Percentiles rank a stretch among this genome's conserved stretches.
Conservation (phyloP, 2,113 vertebrate genomes). For the Myocastor coypus region DNA sequence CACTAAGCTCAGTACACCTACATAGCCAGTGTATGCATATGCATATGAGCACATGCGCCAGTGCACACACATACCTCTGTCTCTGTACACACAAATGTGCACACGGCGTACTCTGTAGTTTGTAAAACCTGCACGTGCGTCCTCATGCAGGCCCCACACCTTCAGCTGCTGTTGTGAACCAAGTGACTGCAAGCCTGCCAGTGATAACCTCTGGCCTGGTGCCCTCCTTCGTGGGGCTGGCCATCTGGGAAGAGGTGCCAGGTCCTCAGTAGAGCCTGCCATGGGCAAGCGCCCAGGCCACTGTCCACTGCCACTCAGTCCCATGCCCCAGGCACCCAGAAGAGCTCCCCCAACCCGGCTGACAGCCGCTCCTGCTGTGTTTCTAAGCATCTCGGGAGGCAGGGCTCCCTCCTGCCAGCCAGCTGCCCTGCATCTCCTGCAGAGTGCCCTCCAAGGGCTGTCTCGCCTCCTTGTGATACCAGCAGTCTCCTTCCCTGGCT, state of each 20-base stretch:
- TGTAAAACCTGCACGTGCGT: neutral
- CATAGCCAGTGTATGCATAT: neutral
- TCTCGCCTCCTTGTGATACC: neutral
- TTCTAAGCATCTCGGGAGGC: neutral
- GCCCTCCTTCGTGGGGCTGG: neutral
- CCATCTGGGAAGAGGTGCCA: neutral
- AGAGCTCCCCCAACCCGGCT: fast-evolving
- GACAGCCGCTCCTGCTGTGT: neutral
- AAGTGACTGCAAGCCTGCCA: neutral
- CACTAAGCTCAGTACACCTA: neutral
- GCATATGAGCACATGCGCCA: too few species aligned
- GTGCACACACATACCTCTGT: neutral
- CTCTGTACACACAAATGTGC: neutral
- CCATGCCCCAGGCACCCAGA: fast-evolving
- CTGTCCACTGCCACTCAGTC: neutral
- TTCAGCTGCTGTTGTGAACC: neutral
- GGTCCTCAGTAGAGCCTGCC: neutral
- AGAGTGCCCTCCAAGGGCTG: neutral
- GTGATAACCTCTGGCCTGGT: neutral
- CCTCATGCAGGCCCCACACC: neutral
- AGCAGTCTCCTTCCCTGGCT: neutral
- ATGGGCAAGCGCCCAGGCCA: neutral
- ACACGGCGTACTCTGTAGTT: too few species aligned
- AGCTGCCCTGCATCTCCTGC: neutral
- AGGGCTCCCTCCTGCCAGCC: neutral